Percentiles rank a stretch among this genome's conserved stretches.
These are phyloP conservation scores for Mamestra brassicae DNA, from an alignment of 2,888 invertebrate genomes.

Conservation along the genomic window DNA sequence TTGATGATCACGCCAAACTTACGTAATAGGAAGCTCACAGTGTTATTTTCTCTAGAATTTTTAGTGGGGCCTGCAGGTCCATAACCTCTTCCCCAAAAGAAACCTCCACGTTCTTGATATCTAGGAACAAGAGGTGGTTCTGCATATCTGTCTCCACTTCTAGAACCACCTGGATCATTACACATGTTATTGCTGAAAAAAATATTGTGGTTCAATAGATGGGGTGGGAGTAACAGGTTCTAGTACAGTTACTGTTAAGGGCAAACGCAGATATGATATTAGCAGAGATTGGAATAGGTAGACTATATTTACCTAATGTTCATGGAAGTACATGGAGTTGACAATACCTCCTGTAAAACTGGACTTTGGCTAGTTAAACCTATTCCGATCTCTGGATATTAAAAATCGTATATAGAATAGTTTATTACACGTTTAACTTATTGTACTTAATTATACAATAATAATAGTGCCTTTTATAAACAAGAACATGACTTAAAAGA, in stretches of 20 bases:
- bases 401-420: too few species aligned
- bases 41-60: slow-evolving; percentile 37
- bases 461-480: too few species aligned
- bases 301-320: too few species aligned
- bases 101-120: slow-evolving; percentile 2
- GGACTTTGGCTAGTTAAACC: too few species aligned
- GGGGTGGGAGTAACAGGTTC: not conserved
- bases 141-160: slow-evolving; percentile 22
- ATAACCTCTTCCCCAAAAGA: slow-evolving; percentile 71
- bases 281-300: too few species aligned
- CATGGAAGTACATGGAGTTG: too few species aligned
- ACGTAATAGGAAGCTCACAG: slow-evolving; percentile 74
- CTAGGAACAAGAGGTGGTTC: slow-evolving; percentile 31
- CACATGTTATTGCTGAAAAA: slow-evolving; percentile 27
- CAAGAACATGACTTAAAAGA: too few species aligned
- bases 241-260: not conserved
- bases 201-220: not conserved
- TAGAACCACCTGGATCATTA: not conserved
- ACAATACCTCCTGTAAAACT: too few species aligned
- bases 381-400: not conserved
- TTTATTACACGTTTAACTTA: not conserved
- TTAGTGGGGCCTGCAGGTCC: slow-evolving; percentile 72
- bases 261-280: not conserved
- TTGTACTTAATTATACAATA: too few species aligned
- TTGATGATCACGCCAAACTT: slow-evolving; percentile 60